Conservation (phyloP, 2,797 vertebrate genomes). For the Labroides dimidiatus region DNA sequence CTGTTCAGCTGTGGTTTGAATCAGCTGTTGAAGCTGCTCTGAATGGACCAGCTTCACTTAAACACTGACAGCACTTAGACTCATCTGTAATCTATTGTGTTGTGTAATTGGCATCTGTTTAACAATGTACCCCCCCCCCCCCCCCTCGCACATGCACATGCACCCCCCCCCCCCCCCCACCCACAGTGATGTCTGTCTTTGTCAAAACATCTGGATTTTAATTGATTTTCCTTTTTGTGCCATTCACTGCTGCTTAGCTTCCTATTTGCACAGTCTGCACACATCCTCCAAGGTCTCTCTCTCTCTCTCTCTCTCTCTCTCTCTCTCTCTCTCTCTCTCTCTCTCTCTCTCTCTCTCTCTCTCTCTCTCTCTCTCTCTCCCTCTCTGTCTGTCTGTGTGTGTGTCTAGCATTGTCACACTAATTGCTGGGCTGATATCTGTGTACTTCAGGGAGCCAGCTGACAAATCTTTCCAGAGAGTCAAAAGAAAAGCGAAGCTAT, state of each 20-base stretch:
- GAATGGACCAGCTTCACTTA: conserved; percentile 41
- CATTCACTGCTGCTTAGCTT: conserved; percentile 46
- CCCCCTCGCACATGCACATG: no score
- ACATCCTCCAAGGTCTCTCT: conserved; percentile 55
- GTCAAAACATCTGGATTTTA: conserved; percentile 69
- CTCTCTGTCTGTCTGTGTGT: neutral
- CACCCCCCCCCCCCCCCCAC: no score
- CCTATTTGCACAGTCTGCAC: conserved; percentile 39
- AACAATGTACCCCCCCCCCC: conserved; percentile 20
- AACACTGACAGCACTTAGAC: conserved; percentile 41
- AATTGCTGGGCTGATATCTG: conserved; percentile 61
- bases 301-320: no score
- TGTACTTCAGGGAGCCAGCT: conserved; percentile 25
- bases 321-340: no score
- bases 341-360: no score
- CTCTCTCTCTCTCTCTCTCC: no score
- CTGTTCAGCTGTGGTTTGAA: neutral
- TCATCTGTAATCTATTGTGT: conserved; percentile 39
- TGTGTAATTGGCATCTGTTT: conserved; percentile 55
- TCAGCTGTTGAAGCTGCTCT: conserved; percentile 36
- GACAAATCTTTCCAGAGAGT: conserved; percentile 27
- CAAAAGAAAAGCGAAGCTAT: conserved; percentile 28
- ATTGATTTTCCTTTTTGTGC: conserved; percentile 41
- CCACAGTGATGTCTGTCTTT: conserved; percentile 45
- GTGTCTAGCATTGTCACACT: conserved; percentile 43